These are phyloP conservation scores for Reinhardtius hippoglossoides DNA, from an alignment of 2,113 vertebrate genomes.

Conservation along the genomic window DNA sequence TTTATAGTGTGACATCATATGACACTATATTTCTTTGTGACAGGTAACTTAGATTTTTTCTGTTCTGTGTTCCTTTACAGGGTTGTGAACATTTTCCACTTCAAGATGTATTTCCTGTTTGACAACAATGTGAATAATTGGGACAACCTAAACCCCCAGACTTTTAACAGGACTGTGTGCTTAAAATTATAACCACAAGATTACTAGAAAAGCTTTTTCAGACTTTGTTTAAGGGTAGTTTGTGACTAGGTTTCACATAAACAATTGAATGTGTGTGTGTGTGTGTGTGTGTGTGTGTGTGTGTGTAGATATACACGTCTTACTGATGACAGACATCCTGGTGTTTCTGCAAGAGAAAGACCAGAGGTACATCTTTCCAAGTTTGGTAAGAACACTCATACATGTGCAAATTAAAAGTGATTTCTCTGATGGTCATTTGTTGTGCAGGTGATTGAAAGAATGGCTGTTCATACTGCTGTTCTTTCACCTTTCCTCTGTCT, in stretches of 20 bases:
- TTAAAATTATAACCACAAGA: too few species aligned
- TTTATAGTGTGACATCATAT: too few species aligned
- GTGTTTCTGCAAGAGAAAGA: slow-evolving; percentile 96
- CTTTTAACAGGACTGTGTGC: too few species aligned
- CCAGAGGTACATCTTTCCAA: slow-evolving; percentile 90
- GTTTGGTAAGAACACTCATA: slow-evolving; percentile 84
- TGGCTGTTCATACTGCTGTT: neutral
- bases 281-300: neutral
- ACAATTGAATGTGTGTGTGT: neutral
- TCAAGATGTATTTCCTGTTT: too few species aligned
- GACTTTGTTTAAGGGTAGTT: too few species aligned
- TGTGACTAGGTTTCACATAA: neutral
- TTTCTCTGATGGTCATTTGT: neutral
- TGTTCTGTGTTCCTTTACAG: too few species aligned
- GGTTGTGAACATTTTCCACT: too few species aligned
- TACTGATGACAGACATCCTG: slow-evolving; percentile 92
- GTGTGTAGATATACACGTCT: slow-evolving; percentile 88
- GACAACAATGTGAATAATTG: too few species aligned
- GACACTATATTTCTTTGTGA: too few species aligned
- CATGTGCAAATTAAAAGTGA: neutral
- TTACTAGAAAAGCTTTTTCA: too few species aligned
- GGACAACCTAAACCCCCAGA: too few species aligned
- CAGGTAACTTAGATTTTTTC: too few species aligned
- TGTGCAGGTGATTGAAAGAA: neutral
- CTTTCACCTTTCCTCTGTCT: neutral